Conservation (phyloP, 2,797 vertebrate species). For the Pteropus rufus region DNA sequence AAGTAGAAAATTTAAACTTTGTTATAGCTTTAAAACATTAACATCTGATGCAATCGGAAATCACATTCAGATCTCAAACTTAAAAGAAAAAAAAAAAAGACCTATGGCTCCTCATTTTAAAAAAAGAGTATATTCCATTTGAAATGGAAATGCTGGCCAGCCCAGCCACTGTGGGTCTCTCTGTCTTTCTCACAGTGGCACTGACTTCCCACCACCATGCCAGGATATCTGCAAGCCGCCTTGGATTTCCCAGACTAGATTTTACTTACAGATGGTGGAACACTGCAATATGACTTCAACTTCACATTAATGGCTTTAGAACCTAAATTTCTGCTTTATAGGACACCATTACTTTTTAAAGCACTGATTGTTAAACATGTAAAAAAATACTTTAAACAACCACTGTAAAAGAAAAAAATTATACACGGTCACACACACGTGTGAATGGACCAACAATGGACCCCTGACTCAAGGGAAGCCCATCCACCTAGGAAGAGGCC, state of each 20-base stretch:
- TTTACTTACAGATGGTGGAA: background rate
- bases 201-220: background rate
- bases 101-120: slow-evolving; percentile 79
- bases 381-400: slow-evolving; percentile 73
- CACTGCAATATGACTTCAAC: background rate
- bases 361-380: slow-evolving; percentile 71
- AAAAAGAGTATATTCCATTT: slow-evolving; percentile 79
- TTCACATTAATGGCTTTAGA: background rate
- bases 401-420: slow-evolving; percentile 48
- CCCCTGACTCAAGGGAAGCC: background rate
- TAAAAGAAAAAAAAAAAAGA: slow-evolving; percentile 63
- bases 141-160: slow-evolving; percentile 70
- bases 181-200: background rate
- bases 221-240: background rate
- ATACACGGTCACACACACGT: background rate
- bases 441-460: background rate
- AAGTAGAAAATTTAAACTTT: slow-evolving; percentile 82
- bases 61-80: slow-evolving; percentile 84
- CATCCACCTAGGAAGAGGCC: background rate
- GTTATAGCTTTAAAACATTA: slow-evolving; percentile 86
- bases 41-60: slow-evolving; percentile 83
- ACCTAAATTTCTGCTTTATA: slow-evolving; percentile 10
- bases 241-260: background rate
- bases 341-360: slow-evolving; percentile 74
- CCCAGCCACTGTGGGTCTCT: background rate